Evolutionary conservation across 2,113 vertebrate species (phyloP), one percentile per base, ranked within the genome.

Genomic region (Spilogale gracilis): DNA sequence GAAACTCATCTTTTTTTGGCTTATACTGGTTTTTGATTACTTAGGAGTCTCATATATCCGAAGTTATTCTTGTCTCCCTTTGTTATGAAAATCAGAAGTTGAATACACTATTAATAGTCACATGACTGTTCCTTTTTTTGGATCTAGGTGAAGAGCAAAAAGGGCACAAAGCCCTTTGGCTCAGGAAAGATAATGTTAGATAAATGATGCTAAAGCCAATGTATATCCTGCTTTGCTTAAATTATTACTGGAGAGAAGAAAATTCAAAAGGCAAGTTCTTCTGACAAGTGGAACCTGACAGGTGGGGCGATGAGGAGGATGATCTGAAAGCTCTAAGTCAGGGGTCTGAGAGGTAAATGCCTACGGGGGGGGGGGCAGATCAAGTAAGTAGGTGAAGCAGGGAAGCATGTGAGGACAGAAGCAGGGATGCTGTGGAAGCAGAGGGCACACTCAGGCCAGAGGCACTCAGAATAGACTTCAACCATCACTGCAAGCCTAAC

Each of bases 21-120:
- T 89, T 93, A 38, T 2, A 20, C 23, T 30, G 2, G 43, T 71
- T 91, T 94, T 61, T 32, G 20, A 54, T 74, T 67, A 94, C 38
- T 86, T 73, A 83, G 30, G 71, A 92, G 83, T 89, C 88, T 69
- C 54, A 38, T 79, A 56, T 48, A 83, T 54, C 54, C 27, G 48
- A 87, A 86, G 27, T 92, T 89, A 89, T 83, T 63, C 61, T 52
- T 71, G 14, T 69, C 43, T 79, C 14, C 67, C 25, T 61, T 32
- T 89, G 27, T 83, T 71, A 84, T 56, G 45, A 84, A 84, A 56
- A 71, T 85, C 89, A 4, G 79, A 92, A 71, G 43, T 95, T 48
- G 23, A 84, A 61, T 65, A 63, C 48, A 73, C 61, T 93, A 73
- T 73, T 79, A 89, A 95, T 20, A 89, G 79, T 84, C n/a, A 79